Base-by-base conservation (phyloP, 2,797 vertebrate species). In the Triplophysa bombifrons region DNA sequence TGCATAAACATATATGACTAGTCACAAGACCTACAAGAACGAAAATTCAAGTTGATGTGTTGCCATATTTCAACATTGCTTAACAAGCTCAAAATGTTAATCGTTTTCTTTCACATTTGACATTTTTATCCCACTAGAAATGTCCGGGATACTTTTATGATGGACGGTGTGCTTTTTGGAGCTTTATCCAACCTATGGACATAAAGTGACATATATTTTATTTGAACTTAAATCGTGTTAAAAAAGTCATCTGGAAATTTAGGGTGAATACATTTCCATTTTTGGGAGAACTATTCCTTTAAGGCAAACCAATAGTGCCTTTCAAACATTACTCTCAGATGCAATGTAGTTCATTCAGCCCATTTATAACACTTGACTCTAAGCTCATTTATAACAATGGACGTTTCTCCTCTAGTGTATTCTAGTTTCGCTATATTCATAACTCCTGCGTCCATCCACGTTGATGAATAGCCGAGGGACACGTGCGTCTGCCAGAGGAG, bases 401-500 rank as follows among this genome's bases (percentile, higher is more conserved):
- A 63, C 4, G 7, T 67, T 56, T 25, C 17, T 63, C 56, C 61
- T 75, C 30, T 13, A 38, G n/a, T n/a, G 51, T 22, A 44, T 67
- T 76, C 38, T 34, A 34, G 22, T 50, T 60, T 20, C 19, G 48
- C 65, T 68, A 25, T 69, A 67, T 44, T 76, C 64, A 77, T 60
- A 77, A 77, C 55, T 60, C 17, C 65, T 6, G 38, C 27, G 41
- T 69, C 75, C 56, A 27, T 69, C 65, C 65, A 34, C 65, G 58
- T 20, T 76, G 74, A 76, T 67, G 38, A 76, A 67, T n/a, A 53
- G 51, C 63, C 38, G 20, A 46, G 34, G 74, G 63, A n/a, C 51
- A 46, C 65, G 34, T 38, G 48, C 27, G 34, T 17, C 66, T 77
- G 80, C 53, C 82, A 78, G 48, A 56, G 68, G 60, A 76, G 50